These are phyloP conservation scores for Eucidaris tribuloides DNA, from an alignment of 35 echinoderm and acorn worm species.

Conservation along the genomic window DNA sequence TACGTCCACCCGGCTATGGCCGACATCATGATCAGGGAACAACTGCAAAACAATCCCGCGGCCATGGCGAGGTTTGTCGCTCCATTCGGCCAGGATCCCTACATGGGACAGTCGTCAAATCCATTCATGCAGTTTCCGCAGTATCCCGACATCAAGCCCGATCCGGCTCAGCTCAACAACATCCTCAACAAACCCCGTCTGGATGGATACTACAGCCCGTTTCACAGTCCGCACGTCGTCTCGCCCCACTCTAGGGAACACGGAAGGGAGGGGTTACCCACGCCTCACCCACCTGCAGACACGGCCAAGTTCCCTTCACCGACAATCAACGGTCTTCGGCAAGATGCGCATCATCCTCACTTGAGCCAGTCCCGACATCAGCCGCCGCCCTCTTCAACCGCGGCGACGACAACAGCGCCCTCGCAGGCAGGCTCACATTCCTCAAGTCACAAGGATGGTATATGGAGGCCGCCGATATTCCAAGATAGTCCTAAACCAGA, in stretches of 20 bases:
- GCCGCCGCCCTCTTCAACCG: not conserved
- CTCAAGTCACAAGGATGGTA: constrained; percentile 36
- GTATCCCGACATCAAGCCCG: constrained; percentile 82
- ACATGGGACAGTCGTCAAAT: constrained; percentile 20
- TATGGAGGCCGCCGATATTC: constrained; percentile 63
- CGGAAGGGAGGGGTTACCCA: not conserved
- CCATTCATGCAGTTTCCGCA: constrained; percentile 63
- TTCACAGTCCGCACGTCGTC: constrained; percentile 1
- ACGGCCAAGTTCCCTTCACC: constrained; percentile 10
- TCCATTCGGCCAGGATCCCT: constrained; percentile 51
- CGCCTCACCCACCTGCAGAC: not conserved
- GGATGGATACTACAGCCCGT: constrained; percentile 13
- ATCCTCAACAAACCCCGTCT: constrained; percentile 30
- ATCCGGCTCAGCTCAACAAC: constrained; percentile 57
- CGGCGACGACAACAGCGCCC: not conserved
- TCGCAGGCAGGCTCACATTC: not conserved
- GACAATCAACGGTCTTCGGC: constrained; percentile 39
- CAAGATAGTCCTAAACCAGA: constrained; percentile 41
- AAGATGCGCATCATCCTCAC: constrained; percentile 23
- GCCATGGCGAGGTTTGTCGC: constrained; percentile 40
- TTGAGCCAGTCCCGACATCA: not conserved
- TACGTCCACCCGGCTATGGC: constrained; percentile 56
- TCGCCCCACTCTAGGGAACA: not conserved
- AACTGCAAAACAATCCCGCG: constrained; percentile 30
- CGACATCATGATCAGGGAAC: constrained; percentile 17